Evolutionary conservation across 1,140 invertebrate genomes (phyloP).

Genomic region (Calycopis cecrops): DNA sequence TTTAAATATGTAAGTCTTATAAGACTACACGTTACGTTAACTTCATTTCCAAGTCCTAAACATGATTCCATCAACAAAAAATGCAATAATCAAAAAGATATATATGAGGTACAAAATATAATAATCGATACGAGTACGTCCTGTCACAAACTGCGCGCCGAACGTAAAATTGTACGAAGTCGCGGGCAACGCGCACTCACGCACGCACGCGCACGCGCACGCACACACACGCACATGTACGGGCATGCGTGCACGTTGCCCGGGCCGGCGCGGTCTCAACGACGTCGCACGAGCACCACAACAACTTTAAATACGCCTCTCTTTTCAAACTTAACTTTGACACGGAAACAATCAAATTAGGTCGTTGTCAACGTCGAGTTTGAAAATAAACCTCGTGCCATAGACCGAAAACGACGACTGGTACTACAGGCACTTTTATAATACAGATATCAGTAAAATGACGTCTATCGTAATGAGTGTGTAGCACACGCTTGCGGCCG

Average conservation of each 20-base stretch:
- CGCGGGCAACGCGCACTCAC: background rate
- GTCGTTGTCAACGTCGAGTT: too few relatives aligned
- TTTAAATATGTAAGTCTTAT: too few relatives aligned
- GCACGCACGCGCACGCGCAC: too few relatives aligned
- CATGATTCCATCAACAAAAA: constrained; percentile 20
- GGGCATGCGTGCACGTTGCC: too few relatives aligned
- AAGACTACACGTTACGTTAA: background rate
- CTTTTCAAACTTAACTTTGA: too few relatives aligned
- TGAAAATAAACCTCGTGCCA: background rate
- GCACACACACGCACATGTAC: too few relatives aligned
- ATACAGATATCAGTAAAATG: too few relatives aligned
- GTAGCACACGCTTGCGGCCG: too few relatives aligned
- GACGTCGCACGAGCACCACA: background rate
- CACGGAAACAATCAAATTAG: too few relatives aligned
- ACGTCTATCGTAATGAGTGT: too few relatives aligned
- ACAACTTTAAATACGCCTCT: background rate
- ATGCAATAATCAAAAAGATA: constrained; percentile 19
- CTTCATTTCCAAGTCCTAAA: constrained; percentile 15
- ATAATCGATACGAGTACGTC: constrained; percentile 3
- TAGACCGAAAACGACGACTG: background rate
- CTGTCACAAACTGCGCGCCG: background rate
- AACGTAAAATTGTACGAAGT: background rate
- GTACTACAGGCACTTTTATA: too few relatives aligned
- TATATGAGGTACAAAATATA: constrained; percentile 16
- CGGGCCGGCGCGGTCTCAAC: background rate